Evolutionary conservation across 2,797 vertebrate species (phyloP), one percentile per base, ranked within the genome.

Genomic region (Eupleurogrammus muticus): DNA sequence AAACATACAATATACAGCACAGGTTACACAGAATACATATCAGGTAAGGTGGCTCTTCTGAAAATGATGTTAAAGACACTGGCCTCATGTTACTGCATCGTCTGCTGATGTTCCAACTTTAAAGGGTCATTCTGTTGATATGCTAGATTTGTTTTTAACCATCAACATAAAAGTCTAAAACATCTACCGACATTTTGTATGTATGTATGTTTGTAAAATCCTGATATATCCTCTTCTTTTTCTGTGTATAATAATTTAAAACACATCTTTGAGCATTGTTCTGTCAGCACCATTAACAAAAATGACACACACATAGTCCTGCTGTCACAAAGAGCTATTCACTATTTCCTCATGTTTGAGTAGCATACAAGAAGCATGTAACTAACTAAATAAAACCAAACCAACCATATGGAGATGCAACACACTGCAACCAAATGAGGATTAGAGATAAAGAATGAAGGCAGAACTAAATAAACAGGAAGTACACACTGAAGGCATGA

Each of bases 301-400:
- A 46, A 4, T 17, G 12, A 5, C 32, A 23, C 23, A 28, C 6
- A 68, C 44, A 50, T 19, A 5, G 0, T 9, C 50, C 56, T 55
- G 19, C 50, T 61, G 40, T 16, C 55, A 2, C 2, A 40, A 19
- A 24, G 19, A n/a, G n/a, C n/a, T n/a, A n/a, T n/a, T n/a, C 6
- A 13, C 9, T 23, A 2, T 21, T 17, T 21, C 9, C 7, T 20
- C 55, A 10, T 44, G 13, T 32, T 56, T 5, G 38, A 36, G 19
- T 21, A 1, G 19, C 13, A 92, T 93, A 92, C 23, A 89, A 88
- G 78, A 83, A 83, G 93, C 70, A 92, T 76, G 84, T 74, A 86
- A 54, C 44, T n/a, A 80, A 56, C 92, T 88, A 69, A 81, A 72
- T 10, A 55, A 71, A 75, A 75, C 90, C 89, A 92, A 38, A 89